Base-by-base conservation (phyloP, 1,140 invertebrate genomes). In the Bombus cullumanus region DNA sequence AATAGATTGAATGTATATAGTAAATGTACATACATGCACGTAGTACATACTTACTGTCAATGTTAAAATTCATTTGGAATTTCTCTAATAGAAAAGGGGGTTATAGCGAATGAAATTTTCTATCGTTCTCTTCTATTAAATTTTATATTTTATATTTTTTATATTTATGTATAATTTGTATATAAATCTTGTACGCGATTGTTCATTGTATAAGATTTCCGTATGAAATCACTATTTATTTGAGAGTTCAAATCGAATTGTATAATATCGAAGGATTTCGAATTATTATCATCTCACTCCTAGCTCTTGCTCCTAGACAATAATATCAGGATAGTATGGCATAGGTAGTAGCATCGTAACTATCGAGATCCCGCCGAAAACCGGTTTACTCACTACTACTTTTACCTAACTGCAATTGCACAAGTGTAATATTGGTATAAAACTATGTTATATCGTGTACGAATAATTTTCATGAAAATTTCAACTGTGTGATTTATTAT, bases 281-380 rank as follows among this genome's bases (percentile, higher is more conserved):
- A 64, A 22, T 47, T 57, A 22, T 57, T 75, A 39, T 86, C 74
- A 83, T 37, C 62, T 72, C 57, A 66, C 39, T 80, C 85, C 83
- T 87, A 88, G 78, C 73, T 88, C 86, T 66, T 81, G 66, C 83
- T 88, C 86, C 86, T 88, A 88, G 83, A 85, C 73, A 86, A 66
- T 71, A 77, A 81, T 88, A 88, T 68, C 86, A 88, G 86, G 86
- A 77, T 86, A 88, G 71, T 83, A 88, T 88, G 43, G 53, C 72
- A 81, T 41, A 75, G 72, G 77, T 78, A 88, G 83, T 81, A 57
- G 77, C 83, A 72, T 81, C 47, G 78, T 86, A 62, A 69, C 72
- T 84, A 80, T 77, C 53, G 47, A 34, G 81, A 73, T 80, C 74
- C 43, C n/a, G 72, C 64, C 13, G n/a, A 81, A 86, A 88, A 88